Base-by-base conservation (phyloP, 2,113 vertebrate species). In the Meles meles region DNA sequence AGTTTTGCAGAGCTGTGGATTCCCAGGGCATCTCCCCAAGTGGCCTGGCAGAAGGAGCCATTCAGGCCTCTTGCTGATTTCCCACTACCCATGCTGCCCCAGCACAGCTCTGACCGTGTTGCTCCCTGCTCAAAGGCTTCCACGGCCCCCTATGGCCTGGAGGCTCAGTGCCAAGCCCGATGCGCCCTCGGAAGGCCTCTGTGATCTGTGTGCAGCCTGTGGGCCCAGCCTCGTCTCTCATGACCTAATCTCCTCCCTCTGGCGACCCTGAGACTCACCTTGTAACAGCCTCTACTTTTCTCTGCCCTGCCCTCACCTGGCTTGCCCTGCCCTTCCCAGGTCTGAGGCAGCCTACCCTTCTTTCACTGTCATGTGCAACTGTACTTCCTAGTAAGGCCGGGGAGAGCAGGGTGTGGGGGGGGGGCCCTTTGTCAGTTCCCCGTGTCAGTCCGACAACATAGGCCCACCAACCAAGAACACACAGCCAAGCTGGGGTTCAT, bases 21-120 rank as follows among this genome's bases (percentile, higher is more conserved):
- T 97, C 85, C 80, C 57, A 84, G 80, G 61, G 34, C 85, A 87
- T 95, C 93, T 90, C 87, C 87, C 76, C 39, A 55, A 61, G 44
- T 1, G 7, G 44, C 94, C 80, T 72, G 59, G 55, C 67, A 93
- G 57, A 92, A 82, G 37, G 47, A 90, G 39, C 67, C 67, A 79
- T 76, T 87, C 72, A 74, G 39, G 67, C 25, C 15, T 84, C 69
- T 57, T 74, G 69, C 57, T 91, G 85, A 88, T 85, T 85, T 88
- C 47, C 67, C 79, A 71, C 59, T 69, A 47, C 71, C 76, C 17
- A 0, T 63, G 80, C 72, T 57, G 81, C 86, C 92, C 74, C 72
- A 61, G 47, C 25, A 25, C 71, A 93, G 37, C 18, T 80, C 20
- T 0, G 47, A n/a, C 63, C 7, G 10, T n/a, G 61, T 87, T 61